phyloP scores from a whole-genome alignment of 92 coral and sea anemone genomes.

The Montipora capitata region DNA sequence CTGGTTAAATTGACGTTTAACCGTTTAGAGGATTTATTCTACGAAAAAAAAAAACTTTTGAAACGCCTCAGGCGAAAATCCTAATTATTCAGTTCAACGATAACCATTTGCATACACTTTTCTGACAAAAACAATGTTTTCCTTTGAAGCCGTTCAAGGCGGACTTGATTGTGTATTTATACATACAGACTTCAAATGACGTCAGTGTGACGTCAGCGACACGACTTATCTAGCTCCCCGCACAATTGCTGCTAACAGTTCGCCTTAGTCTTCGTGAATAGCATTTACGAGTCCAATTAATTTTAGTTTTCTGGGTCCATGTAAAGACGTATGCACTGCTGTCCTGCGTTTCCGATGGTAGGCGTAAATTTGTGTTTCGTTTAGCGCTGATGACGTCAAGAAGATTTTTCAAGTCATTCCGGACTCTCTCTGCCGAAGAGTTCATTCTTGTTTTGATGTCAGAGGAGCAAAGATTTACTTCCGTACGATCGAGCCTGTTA shows the following conservation, averaged over 20 bases:
- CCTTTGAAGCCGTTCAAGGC: slow-evolving; percentile 44
- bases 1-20: neutral
- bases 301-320: slow-evolving; percentile 36
- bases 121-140: slow-evolving; percentile 47
- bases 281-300: slow-evolving; percentile 61
- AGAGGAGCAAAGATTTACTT: neutral
- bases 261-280: slow-evolving; percentile 31
- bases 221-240: slow-evolving; percentile 38
- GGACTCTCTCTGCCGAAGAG: slow-evolving; percentile 12
- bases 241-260: slow-evolving; percentile 36
- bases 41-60: neutral
- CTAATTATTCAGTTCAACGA: slow-evolving; percentile 26
- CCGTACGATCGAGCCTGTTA: slow-evolving; percentile 4
- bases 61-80: slow-evolving; percentile 33
- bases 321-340: slow-evolving; percentile 49
- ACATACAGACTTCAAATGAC: slow-evolving; percentile 61
- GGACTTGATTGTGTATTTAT: slow-evolving; percentile 55
- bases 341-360: slow-evolving; percentile 48
- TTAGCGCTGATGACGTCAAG: slow-evolving; percentile 59
- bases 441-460: slow-evolving; percentile 43
- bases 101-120: slow-evolving; percentile 43
- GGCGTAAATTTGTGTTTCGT: slow-evolving; percentile 54
- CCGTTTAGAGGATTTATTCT: neutral
- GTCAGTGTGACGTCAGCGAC: slow-evolving; percentile 53
- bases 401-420: slow-evolving; percentile 25